Conservation (phyloP, 1,140 invertebrate genomes). For the Bombus pascuorum region DNA sequence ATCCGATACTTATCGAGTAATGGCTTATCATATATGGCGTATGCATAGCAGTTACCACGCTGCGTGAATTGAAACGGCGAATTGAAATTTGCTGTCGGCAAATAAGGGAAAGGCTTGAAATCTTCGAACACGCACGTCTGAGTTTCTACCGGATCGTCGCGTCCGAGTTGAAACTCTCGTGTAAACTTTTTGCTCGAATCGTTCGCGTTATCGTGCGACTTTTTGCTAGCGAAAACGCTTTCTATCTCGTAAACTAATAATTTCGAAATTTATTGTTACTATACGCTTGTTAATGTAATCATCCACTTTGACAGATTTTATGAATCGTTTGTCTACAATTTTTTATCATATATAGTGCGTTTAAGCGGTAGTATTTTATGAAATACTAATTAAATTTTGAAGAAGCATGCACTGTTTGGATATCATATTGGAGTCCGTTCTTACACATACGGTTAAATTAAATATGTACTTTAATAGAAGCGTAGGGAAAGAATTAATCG, state of each 20-base stretch:
- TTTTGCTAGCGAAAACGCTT: neutral
- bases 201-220: neutral
- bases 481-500: neutral
- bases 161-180: no score
- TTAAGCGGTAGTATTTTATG: neutral
- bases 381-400: neutral
- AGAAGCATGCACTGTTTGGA: no score
- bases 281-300: no score
- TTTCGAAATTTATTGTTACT: neutral
- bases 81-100: slow-evolving; percentile 44
- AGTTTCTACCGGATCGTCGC: neutral
- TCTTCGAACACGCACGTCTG: slow-evolving; percentile 1
- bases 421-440: no score
- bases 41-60: slow-evolving; percentile 28
- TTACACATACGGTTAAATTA: neutral
- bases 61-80: slow-evolving; percentile 32
- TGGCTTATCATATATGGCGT: slow-evolving; percentile 38
- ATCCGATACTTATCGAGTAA: slow-evolving; percentile 36
- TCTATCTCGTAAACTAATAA: neutral
- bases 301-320: neutral
- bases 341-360: no score
- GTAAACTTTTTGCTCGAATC: neutral
- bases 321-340: neutral
- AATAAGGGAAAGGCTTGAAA: slow-evolving; percentile 44
- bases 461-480: neutral